Evolutionary conservation across 2,797 vertebrate species (phyloP), one percentile per base, ranked within the genome.

Genomic region (Amblyopsis hoosieri): DNA sequence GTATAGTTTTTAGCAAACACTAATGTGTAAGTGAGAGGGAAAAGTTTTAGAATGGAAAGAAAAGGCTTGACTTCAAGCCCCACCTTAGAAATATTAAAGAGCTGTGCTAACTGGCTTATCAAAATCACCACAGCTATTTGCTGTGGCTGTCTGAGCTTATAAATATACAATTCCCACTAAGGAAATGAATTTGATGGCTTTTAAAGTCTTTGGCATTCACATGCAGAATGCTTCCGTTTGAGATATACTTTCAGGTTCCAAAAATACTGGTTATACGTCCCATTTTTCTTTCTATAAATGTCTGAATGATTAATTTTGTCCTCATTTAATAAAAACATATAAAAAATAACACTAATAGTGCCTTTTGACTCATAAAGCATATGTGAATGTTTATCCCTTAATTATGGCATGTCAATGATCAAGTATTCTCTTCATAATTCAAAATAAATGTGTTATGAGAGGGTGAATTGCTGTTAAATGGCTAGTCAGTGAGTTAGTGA

Each of bases 31-130:
- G 64, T 64, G 66, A 61, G 46, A 67, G 63, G 66, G 48, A 29
- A 51, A 87, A 88, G 73, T 87, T 87, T 82, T 85, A 53, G 63
- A 74, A 62, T 37, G 56, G 64, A 64, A 67, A 73, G 62, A 73
- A 81, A 77, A 78, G 76, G 49, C 72, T 66, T 64, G 74, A 84
- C 86, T 89, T 72, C 83, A 90, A 87, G 74, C 69, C 73, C 72
- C 83, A 91, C 88, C 87, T 91, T 87, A 87, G 78, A 90, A 91
- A 90, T 85, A 57, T 70, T 80, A 60, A 84, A 83, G 72, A 71
- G 69, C 76, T 83, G 73, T 47, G 79, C 83, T 90, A 92, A 91
- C 81, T 85, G 89, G 89, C 90, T 92, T 91, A 91, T 87, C 71
- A 85, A 91, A 91, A 91, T 87, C 85, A 85, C 85, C 84, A 82